Evolutionary conservation across 2,797 vertebrate genomes (phyloP).

Genomic region (Tapera naevia): DNA sequence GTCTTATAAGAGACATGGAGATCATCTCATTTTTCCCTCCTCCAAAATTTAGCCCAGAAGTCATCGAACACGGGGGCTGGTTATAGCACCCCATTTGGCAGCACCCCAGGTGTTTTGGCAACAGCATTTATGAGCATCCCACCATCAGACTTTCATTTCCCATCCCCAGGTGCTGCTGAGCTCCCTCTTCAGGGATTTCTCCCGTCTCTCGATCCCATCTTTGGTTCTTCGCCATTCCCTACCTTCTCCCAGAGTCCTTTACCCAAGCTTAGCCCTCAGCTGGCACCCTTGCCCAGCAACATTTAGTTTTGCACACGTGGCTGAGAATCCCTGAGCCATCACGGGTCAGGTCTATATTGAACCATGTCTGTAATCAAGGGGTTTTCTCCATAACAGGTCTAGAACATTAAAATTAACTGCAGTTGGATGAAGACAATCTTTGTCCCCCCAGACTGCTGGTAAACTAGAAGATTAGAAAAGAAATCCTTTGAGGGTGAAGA

Average conservation of each 20-base stretch:
- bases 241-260: not conserved
- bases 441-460: not conserved
- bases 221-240: not conserved
- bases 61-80: rapidly evolving
- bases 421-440: not conserved
- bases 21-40: not conserved
- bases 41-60: not conserved
- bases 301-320: not conserved
- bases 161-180: not conserved
- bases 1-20: not conserved
- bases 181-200: not conserved
- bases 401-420: not conserved
- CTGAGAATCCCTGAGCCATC: not conserved
- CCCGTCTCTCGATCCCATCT: not conserved
- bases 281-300: not conserved
- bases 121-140: not conserved
- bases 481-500: not conserved
- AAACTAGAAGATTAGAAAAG: not conserved
- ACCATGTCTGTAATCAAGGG: not conserved
- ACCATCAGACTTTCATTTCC: not conserved
- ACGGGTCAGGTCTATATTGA: not conserved
- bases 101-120: not conserved
- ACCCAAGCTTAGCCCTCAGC: not conserved
- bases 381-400: not conserved
- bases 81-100: not conserved